phyloP scores from a whole-genome alignment of 2,888 invertebrate genomes.

The Diaperis boleti region DNA sequence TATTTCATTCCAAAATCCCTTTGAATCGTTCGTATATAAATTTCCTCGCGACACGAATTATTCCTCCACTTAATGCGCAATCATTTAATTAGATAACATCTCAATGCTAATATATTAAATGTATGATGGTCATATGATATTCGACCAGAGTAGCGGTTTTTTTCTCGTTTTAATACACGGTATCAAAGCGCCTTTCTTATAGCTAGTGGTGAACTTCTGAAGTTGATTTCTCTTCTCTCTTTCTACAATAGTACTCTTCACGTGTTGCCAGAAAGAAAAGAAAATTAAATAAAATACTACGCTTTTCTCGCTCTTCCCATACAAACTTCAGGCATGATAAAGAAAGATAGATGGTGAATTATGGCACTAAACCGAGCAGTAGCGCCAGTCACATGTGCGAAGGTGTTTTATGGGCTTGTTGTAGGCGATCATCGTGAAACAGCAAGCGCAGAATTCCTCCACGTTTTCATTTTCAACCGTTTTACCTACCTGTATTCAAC shows the following conservation, averaged over 20 bases:
- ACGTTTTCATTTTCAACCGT: slow-evolving; percentile 21
- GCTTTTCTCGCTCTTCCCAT: slow-evolving; percentile 36
- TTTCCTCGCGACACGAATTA: slow-evolving; percentile 47
- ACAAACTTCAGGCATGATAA: slow-evolving; percentile 20
- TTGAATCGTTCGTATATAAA: slow-evolving; percentile 46
- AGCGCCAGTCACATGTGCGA: slow-evolving; percentile 60
- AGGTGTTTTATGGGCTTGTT: slow-evolving; percentile 59
- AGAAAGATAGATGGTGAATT: slow-evolving; percentile 52
- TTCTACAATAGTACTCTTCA: slow-evolving; percentile 6
- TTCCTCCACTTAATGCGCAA: slow-evolving; percentile 48
- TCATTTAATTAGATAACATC: slow-evolving; percentile 53
- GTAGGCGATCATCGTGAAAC: slow-evolving; percentile 52
- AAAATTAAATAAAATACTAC: slow-evolving; percentile 38
- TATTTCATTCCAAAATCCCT: slow-evolving; percentile 47
- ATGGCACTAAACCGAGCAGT: slow-evolving; percentile 55
- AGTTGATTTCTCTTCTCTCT: slow-evolving; percentile 3
- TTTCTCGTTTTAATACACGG: slow-evolving; percentile 30
- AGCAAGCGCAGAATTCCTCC: slow-evolving; percentile 34
- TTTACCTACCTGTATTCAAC: background rate
- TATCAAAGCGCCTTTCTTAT: slow-evolving; percentile 35
- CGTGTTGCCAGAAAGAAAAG: slow-evolving; percentile 33
- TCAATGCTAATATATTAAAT: slow-evolving; percentile 47
- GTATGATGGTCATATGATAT: slow-evolving; percentile 45
- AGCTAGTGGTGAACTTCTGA: slow-evolving; percentile 10
- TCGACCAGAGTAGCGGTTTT: slow-evolving; percentile 33